Base-by-base conservation (phyloP, 2,888 invertebrate genomes). In the Leucophenga montana region DNA sequence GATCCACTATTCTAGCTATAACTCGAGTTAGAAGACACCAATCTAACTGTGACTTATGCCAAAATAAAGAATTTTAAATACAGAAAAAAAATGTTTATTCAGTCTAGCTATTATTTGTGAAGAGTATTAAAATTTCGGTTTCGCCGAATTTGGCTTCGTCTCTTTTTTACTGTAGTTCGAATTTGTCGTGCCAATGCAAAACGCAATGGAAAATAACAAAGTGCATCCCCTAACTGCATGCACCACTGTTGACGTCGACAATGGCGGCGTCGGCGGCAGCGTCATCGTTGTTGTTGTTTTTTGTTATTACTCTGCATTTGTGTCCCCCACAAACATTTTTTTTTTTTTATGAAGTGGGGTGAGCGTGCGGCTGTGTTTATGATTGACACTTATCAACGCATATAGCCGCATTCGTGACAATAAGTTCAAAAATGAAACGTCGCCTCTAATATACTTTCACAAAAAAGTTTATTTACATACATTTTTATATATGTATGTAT, bases 121-220 rank as follows among this genome's bases (percentile, higher is more conserved):
- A 16, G n/a, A n/a, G 50, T 48, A 48, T 48, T 48, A n/a, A 14
- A 3, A 6, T 4, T 27, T 27, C 27, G 27, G 50, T 14, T 14
- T 13, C 14, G 6, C 27, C 27, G 27, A 27, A 27, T 3, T 3
- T 27, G 1, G 8, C 9, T 54, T 20, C 6, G n/a, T 61, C 16
- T 39, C n/a, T 61, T 39, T 18, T 61, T 33, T 18, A 39, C 18
- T 16, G 5, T 39, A 16, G 11, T 61, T 27, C 18, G 33, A 39
- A 61, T 39, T 16, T 16, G 14, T 39, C 39, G 56, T 22, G 22
- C 22, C 14, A 56, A 72, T 70, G 75, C 70, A 77, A 64, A 64
- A 73, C 73, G 77, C 71, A 78, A 78, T 76, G 78, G 78, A 76
- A 78, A 76, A 77, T 72, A 78, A 67, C 77, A 76, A 77, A 78